Evolutionary conservation across 2,797 vertebrate genomes (phyloP), one percentile per base, ranked within the genome.

Genomic region (Tokudaia muenninki): DNA sequence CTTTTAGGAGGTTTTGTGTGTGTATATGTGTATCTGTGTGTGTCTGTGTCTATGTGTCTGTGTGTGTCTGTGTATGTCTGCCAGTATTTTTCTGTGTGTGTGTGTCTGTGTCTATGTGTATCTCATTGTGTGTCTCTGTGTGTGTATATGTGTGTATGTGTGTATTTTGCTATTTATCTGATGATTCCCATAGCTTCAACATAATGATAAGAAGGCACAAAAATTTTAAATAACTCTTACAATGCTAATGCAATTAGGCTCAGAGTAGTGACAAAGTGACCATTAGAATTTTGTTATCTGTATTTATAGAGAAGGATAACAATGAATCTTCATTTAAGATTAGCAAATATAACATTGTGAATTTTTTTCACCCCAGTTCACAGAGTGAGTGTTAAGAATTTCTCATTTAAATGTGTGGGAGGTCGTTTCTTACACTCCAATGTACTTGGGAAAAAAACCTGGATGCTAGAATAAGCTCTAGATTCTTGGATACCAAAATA

Each of bases 391-490:
- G 41, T 90, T 77, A 90, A 75, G 65, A 83, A 59, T 6, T 29
- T 55, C 80, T 91, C 65, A 59, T 80, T 21, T 70, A 74, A 34
- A 77, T 74, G 80, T 34, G 77, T 63, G 57, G 65, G 37, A 37
- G 37, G 75, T 41, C 4, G 1, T 75, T 81, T 90, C 21, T 90
- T 67, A 79, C 12, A 57, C 31, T 52, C 7, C 52, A 24, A 1
- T 63, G 34, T 59, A 37, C 92, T 91, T 94, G 29, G 61, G 17
- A 44, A 84, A 52, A 59, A 63, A 57, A 90, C 52, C 44, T 79
- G 91, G 50, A 92, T 78, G 22, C 81, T 86, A 92, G n/a, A 75
- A 55, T 65, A 59, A 92, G 26, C 72, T 92, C 88, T 70, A 44
- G 52, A 92, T 50, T 22, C 70, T 84, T 50, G 9, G 31, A 59